Conservation (phyloP, 2,797 vertebrate genomes). For the Brotula barbata region DNA sequence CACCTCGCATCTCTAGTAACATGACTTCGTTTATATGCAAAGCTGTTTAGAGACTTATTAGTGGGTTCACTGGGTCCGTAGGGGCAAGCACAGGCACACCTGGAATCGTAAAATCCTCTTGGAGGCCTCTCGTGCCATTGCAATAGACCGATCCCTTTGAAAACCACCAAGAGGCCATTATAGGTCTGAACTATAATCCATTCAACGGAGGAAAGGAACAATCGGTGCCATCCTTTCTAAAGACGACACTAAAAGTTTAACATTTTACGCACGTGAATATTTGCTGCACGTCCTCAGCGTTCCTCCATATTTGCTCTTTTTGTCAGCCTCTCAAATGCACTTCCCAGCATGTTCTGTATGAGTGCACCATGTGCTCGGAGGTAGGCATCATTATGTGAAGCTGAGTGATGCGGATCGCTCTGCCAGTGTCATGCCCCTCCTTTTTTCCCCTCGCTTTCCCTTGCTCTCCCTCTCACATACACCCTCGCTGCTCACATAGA, state of each 20-base stretch:
- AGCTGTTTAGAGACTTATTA: constrained; percentile 45
- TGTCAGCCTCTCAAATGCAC: too few relatives aligned
- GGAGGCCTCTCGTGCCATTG: constrained; percentile 27
- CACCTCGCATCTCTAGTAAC: constrained; percentile 52
- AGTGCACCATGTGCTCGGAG: not conserved
- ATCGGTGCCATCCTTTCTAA: not conserved
- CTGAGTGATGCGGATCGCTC: constrained; percentile 46
- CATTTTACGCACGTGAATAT: not conserved
- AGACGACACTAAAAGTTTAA: not conserved
- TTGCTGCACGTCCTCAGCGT: not conserved
- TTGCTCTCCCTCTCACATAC: constrained; percentile 30
- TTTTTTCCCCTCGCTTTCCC: constrained; percentile 6
- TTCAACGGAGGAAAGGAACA: not conserved
- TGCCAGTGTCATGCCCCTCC: constrained; percentile 39
- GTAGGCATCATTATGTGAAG: constrained; percentile 38
- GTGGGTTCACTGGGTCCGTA: constrained; percentile 34
- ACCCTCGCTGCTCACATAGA: constrained; percentile 51
- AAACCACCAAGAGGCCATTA: constrained; percentile 3
- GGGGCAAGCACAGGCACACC: constrained; percentile 50
- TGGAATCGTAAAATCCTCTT: constrained; percentile 55
- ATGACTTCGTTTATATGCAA: constrained; percentile 50
- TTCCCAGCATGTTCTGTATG: not conserved
- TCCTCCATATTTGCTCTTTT: not conserved
- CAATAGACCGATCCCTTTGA: constrained; percentile 20
- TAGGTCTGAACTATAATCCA: too few relatives aligned